Evolutionary conservation across 2,797 vertebrate genomes (phyloP).

Genomic region (Sebastes oblongus): DNA sequence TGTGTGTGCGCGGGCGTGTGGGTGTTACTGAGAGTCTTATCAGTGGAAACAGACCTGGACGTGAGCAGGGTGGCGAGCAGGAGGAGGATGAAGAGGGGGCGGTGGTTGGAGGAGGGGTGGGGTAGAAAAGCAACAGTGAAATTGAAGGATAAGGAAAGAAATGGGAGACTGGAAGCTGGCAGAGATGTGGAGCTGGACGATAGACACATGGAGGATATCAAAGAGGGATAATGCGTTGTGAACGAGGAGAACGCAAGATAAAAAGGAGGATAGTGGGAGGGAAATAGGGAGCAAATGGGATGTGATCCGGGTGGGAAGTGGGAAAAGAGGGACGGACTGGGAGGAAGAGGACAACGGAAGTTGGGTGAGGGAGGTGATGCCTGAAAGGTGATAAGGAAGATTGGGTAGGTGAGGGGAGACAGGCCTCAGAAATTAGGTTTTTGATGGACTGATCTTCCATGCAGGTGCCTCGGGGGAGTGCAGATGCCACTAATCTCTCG

Average conservation of each 20-base stretch:
- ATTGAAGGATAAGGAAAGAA: constrained; percentile 63
- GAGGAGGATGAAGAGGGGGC: constrained; percentile 21
- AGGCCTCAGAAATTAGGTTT: constrained; percentile 38
- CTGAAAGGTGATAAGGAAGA: constrained; percentile 31
- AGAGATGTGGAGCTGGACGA: constrained; percentile 35
- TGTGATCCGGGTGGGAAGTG: constrained; percentile 44
- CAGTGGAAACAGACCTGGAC: constrained; percentile 77
- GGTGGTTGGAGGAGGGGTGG: neutral
- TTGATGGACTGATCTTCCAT: constrained; percentile 8
- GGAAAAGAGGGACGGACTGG: constrained; percentile 4
- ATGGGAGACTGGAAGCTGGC: constrained; percentile 37
- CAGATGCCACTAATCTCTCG: constrained; percentile 5
- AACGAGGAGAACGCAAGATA: constrained; percentile 33
- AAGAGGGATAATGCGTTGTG: constrained; percentile 40
- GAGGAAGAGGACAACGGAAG: neutral
- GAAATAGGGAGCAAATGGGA: constrained; percentile 29
- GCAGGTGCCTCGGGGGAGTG: neutral
- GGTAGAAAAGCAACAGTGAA: constrained; percentile 48
- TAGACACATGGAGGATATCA: constrained; percentile 55
- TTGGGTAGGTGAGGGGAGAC: constrained; percentile 1
- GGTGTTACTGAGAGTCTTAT: constrained; percentile 68
- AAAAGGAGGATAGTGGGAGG: constrained; percentile 23
- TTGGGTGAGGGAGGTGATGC: constrained; percentile 19
- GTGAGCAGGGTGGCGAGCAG: constrained; percentile 72
- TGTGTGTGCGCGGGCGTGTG: constrained; percentile 21